Conservation (phyloP, 2,113 vertebrate genomes). For the Daubentonia madagascariensis region DNA sequence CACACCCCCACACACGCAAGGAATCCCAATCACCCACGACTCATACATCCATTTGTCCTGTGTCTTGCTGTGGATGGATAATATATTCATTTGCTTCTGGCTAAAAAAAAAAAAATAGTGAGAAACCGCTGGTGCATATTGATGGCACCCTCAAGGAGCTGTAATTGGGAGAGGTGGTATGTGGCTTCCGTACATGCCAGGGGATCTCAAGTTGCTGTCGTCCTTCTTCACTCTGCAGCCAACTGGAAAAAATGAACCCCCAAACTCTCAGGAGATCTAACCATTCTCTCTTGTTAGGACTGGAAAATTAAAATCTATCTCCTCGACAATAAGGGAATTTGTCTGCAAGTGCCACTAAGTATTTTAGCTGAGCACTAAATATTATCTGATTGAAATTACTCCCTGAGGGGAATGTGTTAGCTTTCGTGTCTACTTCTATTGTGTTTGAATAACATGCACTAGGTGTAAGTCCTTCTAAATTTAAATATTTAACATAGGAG, state of each 20-base stretch:
- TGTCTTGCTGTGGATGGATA: conserved; percentile 76
- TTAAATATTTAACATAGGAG: background rate
- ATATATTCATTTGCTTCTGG: conserved; percentile 86
- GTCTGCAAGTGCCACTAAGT: background rate
- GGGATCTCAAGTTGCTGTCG: conserved; percentile 34
- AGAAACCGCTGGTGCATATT: conserved; percentile 78
- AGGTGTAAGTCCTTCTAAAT: background rate
- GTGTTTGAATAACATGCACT: background rate
- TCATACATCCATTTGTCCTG: conserved; percentile 70
- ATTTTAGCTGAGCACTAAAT: conserved; percentile 17
- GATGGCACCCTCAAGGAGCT: conserved; percentile 73
- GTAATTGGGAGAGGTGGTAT: conserved; percentile 75
- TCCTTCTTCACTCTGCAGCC: background rate
- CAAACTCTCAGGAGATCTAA: background rate
- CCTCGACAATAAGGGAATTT: background rate
- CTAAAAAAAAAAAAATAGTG: conserved; percentile 52
- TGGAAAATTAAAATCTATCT: conserved; percentile 39
- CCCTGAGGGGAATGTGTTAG: background rate
- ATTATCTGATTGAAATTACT: conserved; percentile 47
- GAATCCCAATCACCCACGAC: conserved; percentile 81
- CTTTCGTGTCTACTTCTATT: background rate
- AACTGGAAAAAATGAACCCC: conserved; percentile 41
- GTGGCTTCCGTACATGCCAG: background rate
- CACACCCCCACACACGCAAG: conserved; percentile 75
- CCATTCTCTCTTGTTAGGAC: background rate